Percentiles rank a stretch among this genome's conserved stretches.
Conservation (phyloP, 2,888 invertebrate species). For the Allacma fusca region DNA sequence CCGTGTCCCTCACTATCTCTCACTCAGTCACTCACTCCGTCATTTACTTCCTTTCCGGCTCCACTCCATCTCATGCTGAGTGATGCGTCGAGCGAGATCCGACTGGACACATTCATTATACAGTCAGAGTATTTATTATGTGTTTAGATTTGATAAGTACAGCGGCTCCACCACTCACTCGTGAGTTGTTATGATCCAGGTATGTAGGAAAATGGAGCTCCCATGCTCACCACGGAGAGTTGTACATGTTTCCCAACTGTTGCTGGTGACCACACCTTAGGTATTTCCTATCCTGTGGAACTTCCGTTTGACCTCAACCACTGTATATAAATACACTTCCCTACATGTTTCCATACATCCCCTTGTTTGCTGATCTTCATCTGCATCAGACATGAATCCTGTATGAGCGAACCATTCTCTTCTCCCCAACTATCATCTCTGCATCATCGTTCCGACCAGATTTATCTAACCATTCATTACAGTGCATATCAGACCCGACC, state of each 20-base stretch:
- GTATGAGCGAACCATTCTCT: no score
- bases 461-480: conserved; percentile 27
- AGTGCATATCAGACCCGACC: neutral
- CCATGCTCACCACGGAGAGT: no score
- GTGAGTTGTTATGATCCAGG: no score
- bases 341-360: neutral
- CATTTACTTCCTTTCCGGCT: conserved; percentile 36
- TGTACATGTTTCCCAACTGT: neutral
- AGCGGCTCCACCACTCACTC: neutral
- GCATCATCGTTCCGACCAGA: neutral
- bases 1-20: neutral
- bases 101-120: conserved; percentile 33
- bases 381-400: conserved; percentile 22
- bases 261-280: conserved; percentile 45
- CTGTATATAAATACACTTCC: neutral
- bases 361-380: conserved; percentile 36
- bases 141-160: conserved; percentile 13
- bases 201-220: no score
- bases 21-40: no score
- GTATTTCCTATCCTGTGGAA: conserved; percentile 44
- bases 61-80: conserved; percentile 1
- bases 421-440: conserved; percentile 2
- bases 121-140: conserved; percentile 24
- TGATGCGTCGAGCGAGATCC: neutral
- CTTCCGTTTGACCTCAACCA: conserved; percentile 42